A percentile compares a stretch with the other conserved stretches of the same genome.
Evolutionary conservation across 2,113 vertebrate species (phyloP).

Genomic region (Lethenteron reissneri): DNA sequence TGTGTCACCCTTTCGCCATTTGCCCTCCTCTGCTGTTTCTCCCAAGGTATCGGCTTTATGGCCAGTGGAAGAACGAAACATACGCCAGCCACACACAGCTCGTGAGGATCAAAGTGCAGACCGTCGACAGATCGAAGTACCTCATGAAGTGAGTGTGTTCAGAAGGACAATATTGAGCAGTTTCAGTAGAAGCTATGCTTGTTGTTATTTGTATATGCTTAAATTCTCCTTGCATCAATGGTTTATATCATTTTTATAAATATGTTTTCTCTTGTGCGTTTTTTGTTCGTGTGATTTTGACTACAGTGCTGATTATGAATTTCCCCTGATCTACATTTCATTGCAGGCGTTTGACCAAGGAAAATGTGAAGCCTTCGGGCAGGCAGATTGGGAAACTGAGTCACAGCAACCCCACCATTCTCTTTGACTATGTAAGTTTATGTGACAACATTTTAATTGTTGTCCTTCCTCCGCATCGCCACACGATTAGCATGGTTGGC

Average conservation of each 20-base stretch:
- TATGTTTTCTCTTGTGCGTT: background rate
- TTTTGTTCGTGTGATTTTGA: background rate
- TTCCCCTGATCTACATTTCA: conserved; percentile 4
- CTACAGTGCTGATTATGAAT: background rate
- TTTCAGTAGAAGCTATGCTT: too few relatives aligned
- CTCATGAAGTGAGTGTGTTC: conserved; percentile 71
- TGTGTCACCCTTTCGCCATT: too few relatives aligned
- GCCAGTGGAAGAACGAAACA: conserved; percentile 96
- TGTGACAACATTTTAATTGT: background rate
- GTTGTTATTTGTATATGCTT: too few relatives aligned
- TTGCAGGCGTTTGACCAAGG: conserved; percentile 75
- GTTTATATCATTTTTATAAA: too few relatives aligned
- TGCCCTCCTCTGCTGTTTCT: background rate
- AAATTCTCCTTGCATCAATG: too few relatives aligned
- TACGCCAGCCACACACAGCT: conserved; percentile 73
- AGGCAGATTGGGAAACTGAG: conserved; percentile 96
- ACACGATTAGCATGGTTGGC: too few relatives aligned
- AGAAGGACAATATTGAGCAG: background rate
- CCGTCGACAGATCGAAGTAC: conserved; percentile 70
- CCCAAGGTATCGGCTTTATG: conserved; percentile 75
- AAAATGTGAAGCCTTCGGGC: conserved; percentile 97
- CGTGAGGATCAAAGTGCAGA: conserved; percentile 94
- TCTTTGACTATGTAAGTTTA: conserved; percentile 88
- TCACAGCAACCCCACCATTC: conserved; percentile 97
- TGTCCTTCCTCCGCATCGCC: too few relatives aligned